Evolutionary conservation across 2,113 vertebrate species (phyloP), one percentile per base, ranked within the genome.

Genomic region (Apus apus): DNA sequence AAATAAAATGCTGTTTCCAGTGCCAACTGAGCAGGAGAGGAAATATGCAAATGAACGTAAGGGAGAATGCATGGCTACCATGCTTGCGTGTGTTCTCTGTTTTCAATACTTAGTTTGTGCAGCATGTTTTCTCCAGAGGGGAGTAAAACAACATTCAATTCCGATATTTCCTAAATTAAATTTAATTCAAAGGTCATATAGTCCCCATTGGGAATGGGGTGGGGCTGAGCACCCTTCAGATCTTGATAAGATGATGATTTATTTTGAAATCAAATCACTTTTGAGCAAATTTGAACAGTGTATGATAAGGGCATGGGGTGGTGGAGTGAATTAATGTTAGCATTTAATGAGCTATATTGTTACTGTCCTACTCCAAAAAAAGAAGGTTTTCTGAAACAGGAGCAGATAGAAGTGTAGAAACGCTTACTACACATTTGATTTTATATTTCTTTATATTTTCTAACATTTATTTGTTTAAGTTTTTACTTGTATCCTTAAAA

Each of bases 91-190:
- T 70, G 34, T 10, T 34, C 17, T 64, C 17, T 79, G 46, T 95
- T 90, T 85, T 54, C 17, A 95, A 57, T 83, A 76, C 65, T 97
- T 98, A 79, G 90, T 92, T 95, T 97, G 56, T 89, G 88, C 97
- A 93, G 23, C 2, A n/a, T 66, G 64, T 90, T 96, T 95, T 95
- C 68, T 85, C 77, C 46, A 30, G 51, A 29, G 64, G 67, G 50
- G n/a, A 79, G 25, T 50, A 67, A 11, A 76, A 80, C 15, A 94
- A 93, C 71, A 95, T 95, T 97, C 72, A 65, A 75, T 94, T 97
- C 93, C 74, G 17, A 91, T 96, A 94, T 94, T 53, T 93, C 58
- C 73, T 90, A 97, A 96, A 94, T 97, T 94, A 97, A 96, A 96
- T 97, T 97, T 96, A 97, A 97, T 16, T 4, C 67, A 94, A 86